Evolutionary conservation across 2,888 invertebrate species (phyloP).

Genomic region (Branchinecta sandiegonensis): DNA sequence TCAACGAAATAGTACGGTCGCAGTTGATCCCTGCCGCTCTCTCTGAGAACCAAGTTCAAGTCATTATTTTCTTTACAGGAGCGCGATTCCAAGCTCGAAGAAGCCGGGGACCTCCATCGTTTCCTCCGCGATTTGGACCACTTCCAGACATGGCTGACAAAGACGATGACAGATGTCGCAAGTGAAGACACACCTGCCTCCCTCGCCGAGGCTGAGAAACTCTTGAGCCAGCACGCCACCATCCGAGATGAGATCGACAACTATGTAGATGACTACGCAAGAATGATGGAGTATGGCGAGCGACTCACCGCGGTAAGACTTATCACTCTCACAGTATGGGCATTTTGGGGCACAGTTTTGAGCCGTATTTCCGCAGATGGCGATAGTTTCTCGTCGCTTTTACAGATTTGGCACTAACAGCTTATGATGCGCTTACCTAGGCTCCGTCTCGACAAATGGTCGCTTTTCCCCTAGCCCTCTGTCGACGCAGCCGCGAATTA

Average conservation of each 20-base stretch:
- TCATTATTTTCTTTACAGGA: conserved; percentile 38
- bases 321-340: too few relatives aligned
- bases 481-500: too few relatives aligned
- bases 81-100: conserved; percentile 93
- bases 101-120: conserved; percentile 94
- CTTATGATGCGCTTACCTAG: too few relatives aligned
- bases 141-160: conserved; percentile 98
- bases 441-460: too few relatives aligned
- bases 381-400: too few relatives aligned
- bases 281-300: conserved; percentile 99
- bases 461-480: too few relatives aligned
- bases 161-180: conserved; percentile 97
- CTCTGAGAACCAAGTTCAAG: conserved; percentile 6
- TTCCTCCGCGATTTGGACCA: conserved; percentile 97
- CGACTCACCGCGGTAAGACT: conserved; percentile 58
- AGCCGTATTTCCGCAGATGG: too few relatives aligned
- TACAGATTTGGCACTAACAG: too few relatives aligned
- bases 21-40: too few relatives aligned
- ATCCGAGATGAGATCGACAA: conserved; percentile 99
- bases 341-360: too few relatives aligned
- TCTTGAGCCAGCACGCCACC: conserved; percentile 92
- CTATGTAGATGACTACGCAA: conserved; percentile 91
- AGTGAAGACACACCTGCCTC: conserved; percentile 89
- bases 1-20: too few relatives aligned
- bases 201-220: conserved; percentile 88